Percentiles rank a stretch among this genome's conserved stretches.
Conservation (phyloP, 2,888 invertebrate species). For the Drosophila colorata region DNA sequence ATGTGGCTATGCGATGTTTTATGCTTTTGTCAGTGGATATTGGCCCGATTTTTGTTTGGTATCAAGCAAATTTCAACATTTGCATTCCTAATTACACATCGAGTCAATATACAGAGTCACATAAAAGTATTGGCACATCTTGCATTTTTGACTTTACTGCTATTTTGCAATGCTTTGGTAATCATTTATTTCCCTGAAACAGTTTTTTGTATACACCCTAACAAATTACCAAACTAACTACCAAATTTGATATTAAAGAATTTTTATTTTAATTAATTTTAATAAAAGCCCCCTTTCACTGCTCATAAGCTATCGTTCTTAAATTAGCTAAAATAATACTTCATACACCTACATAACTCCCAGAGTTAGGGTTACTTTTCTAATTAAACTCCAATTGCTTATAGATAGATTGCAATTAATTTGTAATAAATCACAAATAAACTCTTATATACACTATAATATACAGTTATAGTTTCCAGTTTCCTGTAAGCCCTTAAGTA, state of each 20-base stretch:
- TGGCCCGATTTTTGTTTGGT: constrained; percentile 9
- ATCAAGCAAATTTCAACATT: constrained; percentile 8
- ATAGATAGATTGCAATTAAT: background rate
- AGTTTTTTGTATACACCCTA: background rate
- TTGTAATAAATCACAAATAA: constrained; percentile 1
- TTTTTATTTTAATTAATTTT: no score
- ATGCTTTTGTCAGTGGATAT: constrained; percentile 11
- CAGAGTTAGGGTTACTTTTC: background rate
- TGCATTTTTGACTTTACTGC: no score
- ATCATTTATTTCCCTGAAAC: no score
- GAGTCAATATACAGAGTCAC: background rate
- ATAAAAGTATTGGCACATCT: no score
- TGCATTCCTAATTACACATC: background rate
- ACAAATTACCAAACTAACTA: no score
- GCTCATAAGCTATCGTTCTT: no score
- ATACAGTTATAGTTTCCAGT: background rate
- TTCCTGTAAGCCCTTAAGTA: background rate
- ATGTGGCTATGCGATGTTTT: background rate
- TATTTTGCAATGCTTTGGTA: no score
- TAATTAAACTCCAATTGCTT: background rate
- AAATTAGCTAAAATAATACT: background rate
- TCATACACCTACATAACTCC: background rate
- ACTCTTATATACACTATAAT: background rate
- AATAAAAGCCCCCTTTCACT: no score
- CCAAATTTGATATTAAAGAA: no score